Evolutionary conservation across 2,888 invertebrate species (phyloP), one percentile per base, ranked within the genome.

Genomic region (Drosophila percnosoma): DNA sequence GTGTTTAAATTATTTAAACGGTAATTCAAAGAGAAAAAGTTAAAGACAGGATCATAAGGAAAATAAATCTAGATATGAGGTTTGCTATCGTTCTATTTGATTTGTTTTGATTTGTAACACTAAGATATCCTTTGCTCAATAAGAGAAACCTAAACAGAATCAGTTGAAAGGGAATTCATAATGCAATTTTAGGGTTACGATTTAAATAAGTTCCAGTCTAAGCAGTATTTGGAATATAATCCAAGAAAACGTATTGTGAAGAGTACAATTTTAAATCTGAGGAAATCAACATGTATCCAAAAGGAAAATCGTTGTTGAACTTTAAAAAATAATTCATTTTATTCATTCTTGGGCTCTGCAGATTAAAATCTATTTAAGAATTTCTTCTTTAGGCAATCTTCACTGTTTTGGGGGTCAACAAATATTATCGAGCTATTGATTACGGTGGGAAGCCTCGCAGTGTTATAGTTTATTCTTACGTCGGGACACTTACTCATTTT

Each of bases 401-500:
- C 31, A 63, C 67, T 58, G 75, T 75, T n/a, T 21, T 24, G 18
- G n/a, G 18, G 33, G 42, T 13, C 8, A 33, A 40, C 53, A 54
- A n/a, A 13, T 40, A 13, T 36, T 73, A 31, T 58, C 49, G 33
- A 63, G 54, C 63, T 89, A 88, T 88, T 78, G 87, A 89, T 88
- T 86, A 81, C 79, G 81, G 86, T 89, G 87, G 82, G 89, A 90
- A 89, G 64, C 65, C 55, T 75, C 52, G 36, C 72, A 74, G 42
- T 24, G 55, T 31, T 58, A 18, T 18, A 38, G 24, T 15, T 27
- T 13, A 18, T 33, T 31, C 42, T 29, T 38, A 54, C 24, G n/a
- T 40, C 13, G 10, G 13, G 27, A 18, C 40, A 92, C 93, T 92
- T 87, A 93, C 93, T 93, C 93, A 80, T 92, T 92, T 73, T 91